These are phyloP conservation scores for Colletes latitarsis DNA, from an alignment of 1,140 invertebrate genomes.

Conservation along the genomic window DNA sequence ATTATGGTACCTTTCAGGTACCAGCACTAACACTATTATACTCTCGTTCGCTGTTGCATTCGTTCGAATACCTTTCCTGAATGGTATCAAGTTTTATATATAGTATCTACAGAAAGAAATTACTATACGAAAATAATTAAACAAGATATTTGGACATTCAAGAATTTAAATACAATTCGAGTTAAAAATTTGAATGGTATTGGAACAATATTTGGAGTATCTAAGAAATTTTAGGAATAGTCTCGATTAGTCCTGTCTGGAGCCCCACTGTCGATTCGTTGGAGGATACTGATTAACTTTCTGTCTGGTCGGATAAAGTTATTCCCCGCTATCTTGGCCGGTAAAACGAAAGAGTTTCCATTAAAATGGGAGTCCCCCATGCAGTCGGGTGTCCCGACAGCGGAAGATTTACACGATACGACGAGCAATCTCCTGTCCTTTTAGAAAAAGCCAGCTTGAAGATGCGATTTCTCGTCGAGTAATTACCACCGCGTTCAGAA, in stretches of 20 bases:
- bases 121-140: no score
- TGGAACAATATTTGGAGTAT: no score
- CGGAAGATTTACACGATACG: conserved; percentile 36
- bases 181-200: no score
- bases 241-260: no score
- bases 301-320: background rate
- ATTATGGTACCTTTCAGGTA: conserved; percentile 9
- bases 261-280: no score
- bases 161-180: no score
- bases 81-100: background rate
- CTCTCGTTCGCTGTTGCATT: background rate
- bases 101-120: background rate
- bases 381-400: background rate
- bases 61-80: background rate
- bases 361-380: conserved; percentile 2
- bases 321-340: no score
- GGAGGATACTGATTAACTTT: conserved; percentile 11
- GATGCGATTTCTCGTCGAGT: conserved; percentile 37
- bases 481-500: conserved; percentile 35
- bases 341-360: conserved; percentile 21
- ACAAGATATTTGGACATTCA: no score
- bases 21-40: background rate
- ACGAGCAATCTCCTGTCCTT: conserved; percentile 25
- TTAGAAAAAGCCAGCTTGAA: conserved; percentile 27
- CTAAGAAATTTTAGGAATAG: no score